Percentiles rank a stretch among this genome's conserved stretches.
Evolutionary conservation across 2,888 invertebrate species (phyloP).

Genomic region (Buathra laborator): DNA sequence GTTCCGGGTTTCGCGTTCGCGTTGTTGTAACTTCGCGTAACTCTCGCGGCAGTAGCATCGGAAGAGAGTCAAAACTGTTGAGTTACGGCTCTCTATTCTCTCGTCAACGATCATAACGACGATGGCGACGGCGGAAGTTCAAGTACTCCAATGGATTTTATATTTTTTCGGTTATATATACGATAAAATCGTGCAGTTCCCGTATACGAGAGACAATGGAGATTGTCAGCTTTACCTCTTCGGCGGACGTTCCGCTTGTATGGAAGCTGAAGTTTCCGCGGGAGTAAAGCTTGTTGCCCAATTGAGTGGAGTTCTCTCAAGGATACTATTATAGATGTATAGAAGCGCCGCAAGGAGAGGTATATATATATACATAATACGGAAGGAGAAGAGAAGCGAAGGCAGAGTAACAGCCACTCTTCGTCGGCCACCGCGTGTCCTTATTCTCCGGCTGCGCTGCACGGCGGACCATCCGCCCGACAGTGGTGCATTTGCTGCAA

Average conservation of each 20-base stretch:
- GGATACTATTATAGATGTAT: constrained; percentile 16
- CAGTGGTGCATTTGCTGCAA: constrained; percentile 4
- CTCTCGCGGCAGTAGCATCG: neutral
- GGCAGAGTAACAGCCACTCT: constrained; percentile 8
- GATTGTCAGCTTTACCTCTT: neutral
- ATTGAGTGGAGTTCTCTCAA: constrained; percentile 18
- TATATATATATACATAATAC: neutral
- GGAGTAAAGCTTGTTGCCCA: neutral
- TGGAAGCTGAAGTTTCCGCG: neutral
- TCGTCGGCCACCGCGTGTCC: neutral
- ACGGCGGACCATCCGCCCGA: constrained; percentile 2
- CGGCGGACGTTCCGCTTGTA: neutral
- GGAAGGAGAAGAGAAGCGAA: neutral
- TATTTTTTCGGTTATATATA: no score
- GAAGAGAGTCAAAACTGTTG: no score
- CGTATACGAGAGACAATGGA: neutral
- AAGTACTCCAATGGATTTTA: neutral
- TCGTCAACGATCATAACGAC: neutral
- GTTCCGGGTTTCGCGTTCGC: neutral
- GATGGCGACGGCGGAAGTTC: neutral
- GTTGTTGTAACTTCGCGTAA: neutral
- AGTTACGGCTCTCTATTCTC: neutral
- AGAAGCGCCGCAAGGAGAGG: neutral
- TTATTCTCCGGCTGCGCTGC: constrained; percentile 9
- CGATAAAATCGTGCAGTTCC: neutral